Conservation (phyloP, 2,113 vertebrate genomes). For the Gallinago paraguaiae region DNA sequence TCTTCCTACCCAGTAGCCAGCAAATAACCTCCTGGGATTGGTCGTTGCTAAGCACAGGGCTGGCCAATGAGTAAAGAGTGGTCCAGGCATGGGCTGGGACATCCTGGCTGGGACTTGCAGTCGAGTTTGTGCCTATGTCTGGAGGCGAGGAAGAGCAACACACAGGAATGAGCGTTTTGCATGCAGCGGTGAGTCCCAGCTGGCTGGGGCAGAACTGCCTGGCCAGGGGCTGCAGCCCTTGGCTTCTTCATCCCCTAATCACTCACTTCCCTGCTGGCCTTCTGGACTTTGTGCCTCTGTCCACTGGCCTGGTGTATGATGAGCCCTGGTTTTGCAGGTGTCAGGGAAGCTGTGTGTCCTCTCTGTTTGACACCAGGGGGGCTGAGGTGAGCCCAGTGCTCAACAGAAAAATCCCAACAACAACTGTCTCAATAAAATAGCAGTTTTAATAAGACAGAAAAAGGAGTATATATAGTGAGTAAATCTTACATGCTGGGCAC, state of each 20-base stretch:
- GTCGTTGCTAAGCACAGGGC: constrained; percentile 18
- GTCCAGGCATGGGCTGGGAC: constrained; percentile 1
- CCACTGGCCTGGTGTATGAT: accelerated
- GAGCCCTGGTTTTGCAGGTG: neutral
- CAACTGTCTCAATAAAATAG: neutral
- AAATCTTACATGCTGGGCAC: neutral
- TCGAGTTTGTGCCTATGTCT: neutral
- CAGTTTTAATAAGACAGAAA: neutral
- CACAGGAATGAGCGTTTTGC: neutral
- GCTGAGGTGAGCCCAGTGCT: neutral
- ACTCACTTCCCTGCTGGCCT: neutral
- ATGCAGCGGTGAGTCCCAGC: accelerated
- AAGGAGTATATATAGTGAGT: neutral
- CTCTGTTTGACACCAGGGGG: neutral
- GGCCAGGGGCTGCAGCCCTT: accelerated
- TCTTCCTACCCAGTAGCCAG: neutral
- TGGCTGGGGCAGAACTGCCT: neutral
- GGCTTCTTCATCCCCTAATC: neutral
- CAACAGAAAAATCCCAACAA: neutral
- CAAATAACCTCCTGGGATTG: neutral
- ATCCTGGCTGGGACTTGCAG: neutral
- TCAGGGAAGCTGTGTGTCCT: neutral
- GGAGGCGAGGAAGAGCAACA: neutral
- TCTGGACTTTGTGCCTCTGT: neutral
- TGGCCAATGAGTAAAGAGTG: neutral